These are phyloP conservation scores for Cheirogaleus medius DNA, from an alignment of 2,113 vertebrate genomes.

Conservation along the genomic window DNA sequence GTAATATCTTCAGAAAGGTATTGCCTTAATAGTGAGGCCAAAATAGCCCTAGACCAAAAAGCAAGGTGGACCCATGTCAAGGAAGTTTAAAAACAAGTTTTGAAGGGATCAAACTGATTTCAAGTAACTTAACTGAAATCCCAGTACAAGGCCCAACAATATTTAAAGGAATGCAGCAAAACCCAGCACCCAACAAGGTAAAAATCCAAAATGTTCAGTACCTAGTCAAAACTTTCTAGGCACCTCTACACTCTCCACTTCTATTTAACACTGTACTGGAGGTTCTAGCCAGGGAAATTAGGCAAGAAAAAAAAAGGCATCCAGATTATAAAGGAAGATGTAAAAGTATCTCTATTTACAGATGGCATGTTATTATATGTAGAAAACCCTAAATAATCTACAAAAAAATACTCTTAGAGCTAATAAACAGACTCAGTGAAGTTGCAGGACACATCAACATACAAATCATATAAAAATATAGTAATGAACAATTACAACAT, in stretches of 20 bases:
- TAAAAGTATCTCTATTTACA: background rate
- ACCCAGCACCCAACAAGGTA: background rate
- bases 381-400: background rate
- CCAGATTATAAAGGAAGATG: background rate
- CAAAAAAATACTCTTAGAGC: background rate
- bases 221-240: background rate
- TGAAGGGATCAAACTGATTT: background rate
- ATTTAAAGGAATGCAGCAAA: background rate
- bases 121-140: background rate
- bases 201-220: background rate
- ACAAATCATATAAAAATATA: background rate
- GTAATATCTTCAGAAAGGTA: background rate
- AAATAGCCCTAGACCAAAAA: background rate
- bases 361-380: background rate
- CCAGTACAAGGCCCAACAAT: background rate
- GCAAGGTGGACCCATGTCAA: background rate
- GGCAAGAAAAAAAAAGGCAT: background rate
- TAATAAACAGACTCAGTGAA: background rate
- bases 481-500: background rate
- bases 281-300: background rate
- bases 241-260: background rate
- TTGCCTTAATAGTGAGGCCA: background rate
- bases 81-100: background rate
- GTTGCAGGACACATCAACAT: background rate
- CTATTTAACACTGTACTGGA: background rate